Evolutionary conservation across 2,113 vertebrate genomes (phyloP), one percentile per base, ranked within the genome.

Genomic region (Bubo scandiacus): DNA sequence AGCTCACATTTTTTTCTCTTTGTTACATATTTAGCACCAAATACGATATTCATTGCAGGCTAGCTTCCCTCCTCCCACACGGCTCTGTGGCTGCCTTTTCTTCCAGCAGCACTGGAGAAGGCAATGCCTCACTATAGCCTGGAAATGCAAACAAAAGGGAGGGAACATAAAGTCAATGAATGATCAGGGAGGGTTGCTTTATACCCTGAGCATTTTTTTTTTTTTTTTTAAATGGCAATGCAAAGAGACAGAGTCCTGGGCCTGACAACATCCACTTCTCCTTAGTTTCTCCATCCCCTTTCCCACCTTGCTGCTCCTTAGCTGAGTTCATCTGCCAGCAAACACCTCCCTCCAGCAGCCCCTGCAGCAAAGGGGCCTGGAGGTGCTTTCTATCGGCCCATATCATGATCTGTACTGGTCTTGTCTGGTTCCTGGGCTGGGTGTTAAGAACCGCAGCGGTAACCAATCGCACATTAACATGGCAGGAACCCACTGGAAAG

Each of bases 1-100:
- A 97, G 91, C 78, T 95, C 81, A 82, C 71, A 63, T 93, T 96
- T 95, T 79, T 95, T 93, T 88, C 90, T 81, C 85, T 96, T 95
- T 97, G 94, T 96, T 96, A 91, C 74, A 77, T 87, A 94, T 95
- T 97, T 96, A 97, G 84, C 93, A 92, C 62, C 87, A 95, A 96
- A 97, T 92, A 94, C 95, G 92, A 93, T 80, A 90, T 90, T 91
- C 84, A 74, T 91, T 92, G 51, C 89, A 88, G 88, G 11, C 92
- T 77, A 84, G 66, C 70, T 94, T 96, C 83, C 86, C 96, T 94
- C 92, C 91, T 94, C 89, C 86, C 85, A 80, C 86, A 79, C 0
- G 0, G 63, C 78, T 87, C 68, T 19, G 30, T 21, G 52, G 65
- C 88, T 96, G 94, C 83, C 68, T 79, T 95, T 95, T 88, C 94